phyloP scores from a whole-genome alignment of 2,888 invertebrate genomes.

The Oscheius sp. region DNA sequence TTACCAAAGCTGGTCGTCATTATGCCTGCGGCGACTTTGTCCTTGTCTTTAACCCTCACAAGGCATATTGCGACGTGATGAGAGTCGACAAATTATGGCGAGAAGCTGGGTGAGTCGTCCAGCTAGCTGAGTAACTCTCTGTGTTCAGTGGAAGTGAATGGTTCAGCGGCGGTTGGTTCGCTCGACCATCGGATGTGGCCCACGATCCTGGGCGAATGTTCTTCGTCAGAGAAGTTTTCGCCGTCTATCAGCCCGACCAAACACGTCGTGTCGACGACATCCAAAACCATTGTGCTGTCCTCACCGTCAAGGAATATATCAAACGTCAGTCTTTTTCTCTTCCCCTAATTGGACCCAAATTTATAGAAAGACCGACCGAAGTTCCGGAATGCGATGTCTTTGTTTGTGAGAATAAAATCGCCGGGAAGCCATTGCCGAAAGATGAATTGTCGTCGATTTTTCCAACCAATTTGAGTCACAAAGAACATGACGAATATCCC shows the following conservation, averaged over 20 bases:
- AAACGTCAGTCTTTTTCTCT: slow-evolving; percentile 46
- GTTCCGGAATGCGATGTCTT: slow-evolving; percentile 89
- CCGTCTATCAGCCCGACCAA: slow-evolving; percentile 77
- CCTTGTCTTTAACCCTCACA: slow-evolving; percentile 86
- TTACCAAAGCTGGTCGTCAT: slow-evolving; percentile 48
- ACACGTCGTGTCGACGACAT: slow-evolving; percentile 89
- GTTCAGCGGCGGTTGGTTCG: slow-evolving; percentile 92
- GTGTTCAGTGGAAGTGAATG: slow-evolving; percentile 83
- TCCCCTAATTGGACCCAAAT: background rate
- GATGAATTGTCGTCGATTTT: slow-evolving; percentile 28
- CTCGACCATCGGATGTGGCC: slow-evolving; percentile 86
- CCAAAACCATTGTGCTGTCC: slow-evolving; percentile 87
- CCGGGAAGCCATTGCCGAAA: slow-evolving; percentile 37
- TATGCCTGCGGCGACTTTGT: slow-evolving; percentile 83
- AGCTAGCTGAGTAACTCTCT: background rate
- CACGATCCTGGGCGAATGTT: slow-evolving; percentile 78
- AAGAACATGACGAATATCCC: slow-evolving; percentile 17
- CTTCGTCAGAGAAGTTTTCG: slow-evolving; percentile 83
- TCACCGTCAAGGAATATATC: slow-evolving; percentile 84
- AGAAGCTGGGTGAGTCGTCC: slow-evolving; percentile 81
- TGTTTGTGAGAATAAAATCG: slow-evolving; percentile 74
- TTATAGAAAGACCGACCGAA: slow-evolving; percentile 87
- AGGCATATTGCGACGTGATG: slow-evolving; percentile 87
- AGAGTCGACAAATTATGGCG: slow-evolving; percentile 95
- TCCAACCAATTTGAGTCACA: background rate